Conservation (phyloP, 2,888 invertebrate genomes). For the Pollenia labialis region DNA sequence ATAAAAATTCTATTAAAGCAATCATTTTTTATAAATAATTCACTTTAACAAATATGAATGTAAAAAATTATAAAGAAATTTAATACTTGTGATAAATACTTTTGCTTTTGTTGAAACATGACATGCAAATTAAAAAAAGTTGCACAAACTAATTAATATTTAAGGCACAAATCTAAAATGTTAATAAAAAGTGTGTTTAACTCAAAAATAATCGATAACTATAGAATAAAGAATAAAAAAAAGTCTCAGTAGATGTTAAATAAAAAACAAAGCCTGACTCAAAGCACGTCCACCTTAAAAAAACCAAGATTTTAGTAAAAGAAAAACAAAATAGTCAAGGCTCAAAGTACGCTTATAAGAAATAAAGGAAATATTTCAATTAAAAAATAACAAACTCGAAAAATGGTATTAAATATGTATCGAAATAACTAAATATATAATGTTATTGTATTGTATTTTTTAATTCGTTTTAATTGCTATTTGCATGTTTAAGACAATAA, state of each 20-base stretch:
- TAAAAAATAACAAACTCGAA: background rate
- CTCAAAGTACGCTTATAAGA: background rate
- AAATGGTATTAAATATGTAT: background rate
- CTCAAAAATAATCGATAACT: conserved; percentile 18
- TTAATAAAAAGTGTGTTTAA: conserved; percentile 33
- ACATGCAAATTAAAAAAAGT: conserved; percentile 11
- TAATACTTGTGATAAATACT: background rate
- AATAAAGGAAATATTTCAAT: background rate
- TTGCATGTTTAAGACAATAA: too few relatives aligned
- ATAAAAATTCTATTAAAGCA: too few relatives aligned
- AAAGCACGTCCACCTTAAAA: conserved; percentile 7
- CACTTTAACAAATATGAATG: background rate
- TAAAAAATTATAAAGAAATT: conserved; percentile 12
- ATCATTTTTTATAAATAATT: background rate
- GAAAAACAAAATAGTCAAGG: conserved; percentile 3
- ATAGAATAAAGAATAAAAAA: conserved; percentile 10
- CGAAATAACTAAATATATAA: background rate
- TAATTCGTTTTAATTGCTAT: too few relatives aligned
- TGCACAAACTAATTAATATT: conserved; percentile 35
- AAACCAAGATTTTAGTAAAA: background rate
- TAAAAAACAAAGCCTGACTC: background rate
- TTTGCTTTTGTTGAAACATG: conserved; percentile 37
- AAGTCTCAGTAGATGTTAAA: background rate
- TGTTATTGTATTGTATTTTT: too few relatives aligned
- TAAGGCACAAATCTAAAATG: conserved; percentile 11